A percentile compares a stretch with the other conserved stretches of the same genome.
Conservation (phyloP, 2,113 vertebrate genomes). For the Platycercus adscitus region DNA sequence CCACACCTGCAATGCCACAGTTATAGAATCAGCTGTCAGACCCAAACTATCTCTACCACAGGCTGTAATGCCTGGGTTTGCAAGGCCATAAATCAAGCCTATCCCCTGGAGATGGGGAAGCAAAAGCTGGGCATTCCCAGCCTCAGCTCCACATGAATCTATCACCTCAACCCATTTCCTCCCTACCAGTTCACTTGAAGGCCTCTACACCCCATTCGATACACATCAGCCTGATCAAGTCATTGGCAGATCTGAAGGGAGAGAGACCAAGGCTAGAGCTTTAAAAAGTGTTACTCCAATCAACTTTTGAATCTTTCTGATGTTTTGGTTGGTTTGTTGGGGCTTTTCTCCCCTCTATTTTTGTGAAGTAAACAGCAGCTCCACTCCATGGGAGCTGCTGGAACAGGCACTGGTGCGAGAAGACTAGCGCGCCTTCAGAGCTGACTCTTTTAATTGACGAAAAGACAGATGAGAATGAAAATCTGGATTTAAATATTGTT, state of each 20-base stretch:
- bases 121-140: neutral
- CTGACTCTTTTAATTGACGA: neutral
- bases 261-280: neutral
- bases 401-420: neutral
- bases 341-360: neutral
- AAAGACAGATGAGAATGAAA: neutral
- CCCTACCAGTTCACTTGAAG: accelerated
- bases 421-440: accelerated
- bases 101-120: neutral
- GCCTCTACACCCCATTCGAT: accelerated
- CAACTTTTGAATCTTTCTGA: neutral
- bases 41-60: neutral
- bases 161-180: neutral
- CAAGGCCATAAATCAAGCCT: slow-evolving; percentile 19
- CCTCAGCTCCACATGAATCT: neutral
- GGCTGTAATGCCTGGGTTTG: neutral
- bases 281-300: neutral
- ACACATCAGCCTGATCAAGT: neutral
- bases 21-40: neutral
- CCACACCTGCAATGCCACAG: neutral
- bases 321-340: neutral
- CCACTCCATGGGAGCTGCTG: neutral
- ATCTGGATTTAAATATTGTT: neutral
- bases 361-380: neutral
- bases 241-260: neutral